Evolutionary conservation across 2,797 vertebrate genomes (phyloP), one percentile per base, ranked within the genome.

Genomic region (Scolopax bukidnonensis): DNA sequence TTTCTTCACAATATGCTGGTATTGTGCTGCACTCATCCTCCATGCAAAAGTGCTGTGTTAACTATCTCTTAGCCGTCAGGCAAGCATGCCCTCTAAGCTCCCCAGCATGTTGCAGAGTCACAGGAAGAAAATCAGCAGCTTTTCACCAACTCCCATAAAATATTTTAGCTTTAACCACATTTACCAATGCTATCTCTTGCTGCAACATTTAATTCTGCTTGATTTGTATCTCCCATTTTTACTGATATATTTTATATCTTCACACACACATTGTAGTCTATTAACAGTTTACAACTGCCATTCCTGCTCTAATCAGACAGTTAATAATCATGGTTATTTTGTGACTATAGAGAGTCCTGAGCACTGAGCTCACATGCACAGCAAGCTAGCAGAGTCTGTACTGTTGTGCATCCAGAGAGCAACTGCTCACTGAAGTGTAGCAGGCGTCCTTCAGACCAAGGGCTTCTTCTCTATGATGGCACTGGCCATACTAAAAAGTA

Each of bases 81-180:
- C 32, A 63, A 28, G 43, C 16, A 23, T 67, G 69, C 45, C 23
- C 24, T 83, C 24, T 57, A 27, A 88, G 45, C 36, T 63, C 74
- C 40, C 16, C 45, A 82, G 77, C 6, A 6, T 41, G 47, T 60
- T 90, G 60, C 90, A 82, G 41, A 86, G n/a, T 70, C 67, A 83
- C 90, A 92, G 92, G 92, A 96, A 93, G 68, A 90, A 95, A 83
- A 61, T 71, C 90, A 82, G 64, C 68, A 87, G 53, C 60, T 93
- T 93, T 82, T 90, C 57, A 70, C 43, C 75, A 90, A 89, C 84
- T 94, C 70, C 59, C 11, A 1, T 61, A 32, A 48, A 56, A 43
- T 13, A 25, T 14, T 84, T 79, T 67, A 51, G 28, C 79, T 90
- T 82, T 80, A 64, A 89, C 70, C 84, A 67, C 90, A 57, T 82